Percentiles rank a stretch among this genome's conserved stretches.
Evolutionary conservation across 2,113 vertebrate species (phyloP).

Genomic region (Nyctereutes procyonoides): DNA sequence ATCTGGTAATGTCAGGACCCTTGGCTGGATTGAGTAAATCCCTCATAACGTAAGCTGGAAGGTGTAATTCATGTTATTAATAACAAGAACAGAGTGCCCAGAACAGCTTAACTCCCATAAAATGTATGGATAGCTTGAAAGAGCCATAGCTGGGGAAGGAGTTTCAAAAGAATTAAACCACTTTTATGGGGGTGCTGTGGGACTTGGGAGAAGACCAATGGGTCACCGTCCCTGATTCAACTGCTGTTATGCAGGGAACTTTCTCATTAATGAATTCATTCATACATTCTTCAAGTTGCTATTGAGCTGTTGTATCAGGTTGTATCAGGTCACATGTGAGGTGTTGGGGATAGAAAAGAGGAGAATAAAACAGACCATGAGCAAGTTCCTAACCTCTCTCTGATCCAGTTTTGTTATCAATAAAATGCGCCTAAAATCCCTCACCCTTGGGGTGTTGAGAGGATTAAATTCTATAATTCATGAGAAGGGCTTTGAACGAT

Average conservation of each 20-base stretch:
- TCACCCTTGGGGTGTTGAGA: background rate
- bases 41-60: background rate
- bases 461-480: background rate
- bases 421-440: background rate
- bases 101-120: background rate
- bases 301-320: background rate
- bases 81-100: background rate
- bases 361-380: background rate
- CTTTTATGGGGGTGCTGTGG: accelerated
- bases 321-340: background rate
- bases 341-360: background rate
- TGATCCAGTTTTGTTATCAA: background rate
- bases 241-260: background rate
- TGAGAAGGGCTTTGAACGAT: background rate
- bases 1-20: background rate
- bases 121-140: background rate
- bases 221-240: background rate
- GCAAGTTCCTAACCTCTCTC: background rate
- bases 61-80: background rate
- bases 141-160: background rate
- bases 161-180: background rate
- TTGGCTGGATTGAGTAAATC: background rate
- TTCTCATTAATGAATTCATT: background rate
- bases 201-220: background rate
- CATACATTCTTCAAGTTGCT: background rate